A percentile compares a stretch with the other conserved stretches of the same genome.
phyloP scores from a whole-genome alignment of 2,888 invertebrate species.

The Bellardia pandia region DNA sequence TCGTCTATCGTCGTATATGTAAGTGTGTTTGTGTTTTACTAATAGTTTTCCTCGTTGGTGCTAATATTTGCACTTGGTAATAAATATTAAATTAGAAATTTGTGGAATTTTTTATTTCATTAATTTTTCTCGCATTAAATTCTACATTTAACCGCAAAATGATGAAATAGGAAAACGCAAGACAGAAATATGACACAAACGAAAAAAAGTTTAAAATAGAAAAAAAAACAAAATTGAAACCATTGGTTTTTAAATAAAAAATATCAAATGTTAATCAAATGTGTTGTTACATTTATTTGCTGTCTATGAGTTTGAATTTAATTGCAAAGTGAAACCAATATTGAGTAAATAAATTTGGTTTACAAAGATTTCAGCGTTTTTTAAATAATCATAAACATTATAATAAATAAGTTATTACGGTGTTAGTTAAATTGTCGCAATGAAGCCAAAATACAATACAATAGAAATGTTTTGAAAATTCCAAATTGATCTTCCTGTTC shows the following conservation, averaged over 20 bases:
- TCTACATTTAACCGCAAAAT: slow-evolving; percentile 53
- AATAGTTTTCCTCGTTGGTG: background rate
- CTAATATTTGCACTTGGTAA: slow-evolving; percentile 44
- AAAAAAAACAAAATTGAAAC: background rate
- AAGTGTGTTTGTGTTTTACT: background rate
- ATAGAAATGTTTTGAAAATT: too few species aligned
- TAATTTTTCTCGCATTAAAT: slow-evolving; percentile 11
- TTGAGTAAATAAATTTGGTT: background rate
- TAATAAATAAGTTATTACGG: background rate
- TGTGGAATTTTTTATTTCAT: background rate
- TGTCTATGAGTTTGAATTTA: background rate
- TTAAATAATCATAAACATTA: background rate
- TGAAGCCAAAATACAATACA: too few species aligned
- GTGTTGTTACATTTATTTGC: background rate
- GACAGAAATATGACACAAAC: background rate
- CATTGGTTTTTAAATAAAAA: background rate
- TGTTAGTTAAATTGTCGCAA: too few species aligned
- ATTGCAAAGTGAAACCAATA: slow-evolving; percentile 1
- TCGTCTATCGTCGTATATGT: too few species aligned
- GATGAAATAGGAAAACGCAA: slow-evolving; percentile 42
- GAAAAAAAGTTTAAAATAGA: background rate
- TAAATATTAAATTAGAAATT: slow-evolving; percentile 1
- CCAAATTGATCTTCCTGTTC: too few species aligned
- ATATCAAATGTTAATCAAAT: background rate
- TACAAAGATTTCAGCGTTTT: background rate